Conservation (phyloP, 2,888 invertebrate species). For the Caenorhabditis sinica region DNA sequence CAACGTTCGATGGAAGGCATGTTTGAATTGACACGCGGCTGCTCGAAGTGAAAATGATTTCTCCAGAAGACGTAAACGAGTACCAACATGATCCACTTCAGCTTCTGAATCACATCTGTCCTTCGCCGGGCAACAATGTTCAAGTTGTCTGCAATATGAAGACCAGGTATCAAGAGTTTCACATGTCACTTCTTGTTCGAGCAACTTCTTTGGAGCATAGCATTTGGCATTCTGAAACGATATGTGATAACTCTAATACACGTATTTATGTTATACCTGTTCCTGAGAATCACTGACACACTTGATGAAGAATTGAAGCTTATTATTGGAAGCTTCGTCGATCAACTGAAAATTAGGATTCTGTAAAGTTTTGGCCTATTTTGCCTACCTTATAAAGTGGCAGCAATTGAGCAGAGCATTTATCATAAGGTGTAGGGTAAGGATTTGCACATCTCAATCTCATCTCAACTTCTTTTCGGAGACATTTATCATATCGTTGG, state of each 20-base stretch:
- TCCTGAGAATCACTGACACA: constrained; percentile 51
- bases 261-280: constrained; percentile 8
- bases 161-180: constrained; percentile 58
- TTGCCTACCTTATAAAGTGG: constrained; percentile 51
- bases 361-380: too few relatives aligned
- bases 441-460: constrained; percentile 53
- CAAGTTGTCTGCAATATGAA: constrained; percentile 55
- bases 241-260: neutral
- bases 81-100: constrained; percentile 54
- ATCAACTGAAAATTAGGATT: constrained; percentile 40
- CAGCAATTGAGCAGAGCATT: constrained; percentile 60
- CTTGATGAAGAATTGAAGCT: constrained; percentile 60
- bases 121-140: constrained; percentile 53
- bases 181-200: constrained; percentile 52
- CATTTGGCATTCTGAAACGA: constrained; percentile 50
- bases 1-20: constrained; percentile 58
- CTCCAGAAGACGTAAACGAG: constrained; percentile 60
- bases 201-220: constrained; percentile 32
- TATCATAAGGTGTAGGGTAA: constrained; percentile 58
- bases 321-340: constrained; percentile 64
- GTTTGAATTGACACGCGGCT: constrained; percentile 63
- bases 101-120: constrained; percentile 52
- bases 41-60: constrained; percentile 63
- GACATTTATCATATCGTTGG: constrained; percentile 60
- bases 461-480: constrained; percentile 60